Evolutionary conservation across 2,113 vertebrate species (phyloP).

Genomic region (Andinoacara biseriatus): DNA sequence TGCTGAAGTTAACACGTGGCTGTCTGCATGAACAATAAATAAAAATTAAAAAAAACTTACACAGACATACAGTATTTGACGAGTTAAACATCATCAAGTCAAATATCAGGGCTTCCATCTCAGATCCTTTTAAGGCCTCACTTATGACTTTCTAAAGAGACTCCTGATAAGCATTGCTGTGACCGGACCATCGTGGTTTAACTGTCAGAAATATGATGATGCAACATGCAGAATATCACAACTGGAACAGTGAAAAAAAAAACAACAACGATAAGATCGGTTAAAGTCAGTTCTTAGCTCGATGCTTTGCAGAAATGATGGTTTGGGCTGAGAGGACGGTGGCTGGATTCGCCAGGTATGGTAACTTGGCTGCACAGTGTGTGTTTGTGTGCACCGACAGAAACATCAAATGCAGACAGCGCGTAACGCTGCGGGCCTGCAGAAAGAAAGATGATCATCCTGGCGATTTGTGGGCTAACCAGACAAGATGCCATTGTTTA

Average conservation of each 20-base stretch:
- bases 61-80: background rate
- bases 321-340: background rate
- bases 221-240: conserved; percentile 13
- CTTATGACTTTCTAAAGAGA: conserved; percentile 24
- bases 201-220: background rate
- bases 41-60: background rate
- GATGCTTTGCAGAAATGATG: background rate
- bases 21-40: background rate
- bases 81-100: background rate
- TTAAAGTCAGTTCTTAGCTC: background rate
- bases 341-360: conserved; percentile 18
- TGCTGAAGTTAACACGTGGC: conserved; percentile 7
- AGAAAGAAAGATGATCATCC: conserved; percentile 48
- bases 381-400: conserved; percentile 20
- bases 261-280: no score
- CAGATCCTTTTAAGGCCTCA: conserved; percentile 17
- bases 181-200: background rate
- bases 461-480: conserved; percentile 56
- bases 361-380: conserved; percentile 37
- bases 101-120: background rate
- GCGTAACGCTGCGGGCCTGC: conserved; percentile 65
- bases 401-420: conserved; percentile 44
- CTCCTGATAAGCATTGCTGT: background rate
- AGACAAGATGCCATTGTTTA: conserved; percentile 72
- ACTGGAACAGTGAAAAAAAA: background rate